Conservation (phyloP, 92 coral and sea anemone species). For the Blastomussa wellsi region DNA sequence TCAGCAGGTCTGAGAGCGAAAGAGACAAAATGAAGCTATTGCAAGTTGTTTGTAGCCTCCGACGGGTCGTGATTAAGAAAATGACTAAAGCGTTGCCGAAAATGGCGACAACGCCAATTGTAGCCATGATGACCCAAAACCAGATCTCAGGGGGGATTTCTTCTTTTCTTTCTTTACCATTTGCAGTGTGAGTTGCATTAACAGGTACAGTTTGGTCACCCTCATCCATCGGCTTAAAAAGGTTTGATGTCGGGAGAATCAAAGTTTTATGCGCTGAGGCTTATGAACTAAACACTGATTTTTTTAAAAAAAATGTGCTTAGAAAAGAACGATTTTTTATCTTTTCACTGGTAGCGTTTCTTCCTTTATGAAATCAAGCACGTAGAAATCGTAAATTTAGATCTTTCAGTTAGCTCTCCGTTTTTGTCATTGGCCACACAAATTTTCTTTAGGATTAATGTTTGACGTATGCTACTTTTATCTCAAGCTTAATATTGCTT, state of each 20-base stretch:
- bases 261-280: not conserved
- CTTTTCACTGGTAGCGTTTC: not conserved
- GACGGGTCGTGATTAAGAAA: conserved; percentile 34
- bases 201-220: not conserved
- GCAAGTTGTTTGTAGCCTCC: conserved; percentile 37
- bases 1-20: conserved; percentile 36
- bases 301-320: not conserved
- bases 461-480: conserved; percentile 18
- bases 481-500: conserved; percentile 19
- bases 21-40: conserved; percentile 56
- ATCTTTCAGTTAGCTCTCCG: not conserved
- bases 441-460: not conserved
- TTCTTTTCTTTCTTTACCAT: not conserved
- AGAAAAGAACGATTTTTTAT: no score
- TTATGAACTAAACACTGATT: not conserved
- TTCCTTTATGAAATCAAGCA: not conserved
- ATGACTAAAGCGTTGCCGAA: conserved; percentile 43
- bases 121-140: conserved; percentile 21
- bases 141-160: not conserved
- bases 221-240: not conserved
- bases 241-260: not conserved
- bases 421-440: not conserved
- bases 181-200: not conserved
- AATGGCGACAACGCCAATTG: conserved; percentile 15
- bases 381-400: not conserved